Percentiles rank a stretch among this genome's conserved stretches.
Evolutionary conservation across 1,140 invertebrate genomes (phyloP).

Genomic region (Hyposmocoma kahamanoa): DNA sequence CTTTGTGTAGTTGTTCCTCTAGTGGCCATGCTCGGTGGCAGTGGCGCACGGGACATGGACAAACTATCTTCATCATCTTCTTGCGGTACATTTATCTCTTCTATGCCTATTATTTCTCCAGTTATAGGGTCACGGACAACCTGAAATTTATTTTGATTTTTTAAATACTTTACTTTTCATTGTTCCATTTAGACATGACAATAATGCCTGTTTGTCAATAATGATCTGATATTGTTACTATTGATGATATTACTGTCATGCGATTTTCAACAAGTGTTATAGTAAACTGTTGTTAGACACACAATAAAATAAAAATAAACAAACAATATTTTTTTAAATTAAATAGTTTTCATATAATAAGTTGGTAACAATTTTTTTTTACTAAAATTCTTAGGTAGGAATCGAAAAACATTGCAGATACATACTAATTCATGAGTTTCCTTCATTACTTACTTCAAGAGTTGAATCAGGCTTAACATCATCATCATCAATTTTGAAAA

Average conservation of each 20-base stretch:
- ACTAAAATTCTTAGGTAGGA: too few relatives aligned
- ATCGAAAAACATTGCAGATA: too few relatives aligned
- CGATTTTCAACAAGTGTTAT: too few relatives aligned
- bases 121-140: slow-evolving; percentile 50
- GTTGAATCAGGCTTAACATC: slow-evolving; percentile 46
- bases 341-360: too few relatives aligned
- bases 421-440: too few relatives aligned
- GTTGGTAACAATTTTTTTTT: too few relatives aligned
- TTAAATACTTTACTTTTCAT: not conserved
- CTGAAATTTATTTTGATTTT: slow-evolving; percentile 33
- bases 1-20: slow-evolving; percentile 58
- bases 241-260: too few relatives aligned
- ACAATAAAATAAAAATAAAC: too few relatives aligned
- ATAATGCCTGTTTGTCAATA: too few relatives aligned
- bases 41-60: slow-evolving; percentile 63
- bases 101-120: slow-evolving; percentile 55
- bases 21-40: slow-evolving; percentile 59
- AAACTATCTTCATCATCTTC: slow-evolving; percentile 60
- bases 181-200: not conserved
- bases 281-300: too few relatives aligned
- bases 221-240: too few relatives aligned
- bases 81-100: slow-evolving; percentile 50
- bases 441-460: slow-evolving; percentile 54
- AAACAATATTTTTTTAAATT: too few relatives aligned
- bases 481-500: slow-evolving; percentile 51